Evolutionary conservation across 1,140 invertebrate genomes (phyloP).

Genomic region (Eupristina koningsbergeri): DNA sequence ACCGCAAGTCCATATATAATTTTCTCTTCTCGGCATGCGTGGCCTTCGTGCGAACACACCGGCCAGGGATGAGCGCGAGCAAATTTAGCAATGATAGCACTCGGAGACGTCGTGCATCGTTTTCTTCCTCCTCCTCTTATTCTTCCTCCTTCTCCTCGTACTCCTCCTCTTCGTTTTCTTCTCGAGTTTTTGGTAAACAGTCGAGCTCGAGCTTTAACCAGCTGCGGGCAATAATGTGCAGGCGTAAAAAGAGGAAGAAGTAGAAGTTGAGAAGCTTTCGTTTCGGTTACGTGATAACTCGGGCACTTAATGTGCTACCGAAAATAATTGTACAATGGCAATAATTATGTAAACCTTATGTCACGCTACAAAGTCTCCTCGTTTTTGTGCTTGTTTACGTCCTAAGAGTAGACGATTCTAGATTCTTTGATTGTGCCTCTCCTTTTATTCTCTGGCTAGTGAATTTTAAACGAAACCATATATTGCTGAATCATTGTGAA

Average conservation of each 20-base stretch:
- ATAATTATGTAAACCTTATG: not conserved
- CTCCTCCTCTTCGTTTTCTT: not conserved
- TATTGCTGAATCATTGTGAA: not conserved
- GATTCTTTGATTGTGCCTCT: not conserved
- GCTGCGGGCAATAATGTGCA: too few relatives aligned
- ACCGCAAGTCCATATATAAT: slow-evolving; percentile 27
- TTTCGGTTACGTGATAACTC: not conserved
- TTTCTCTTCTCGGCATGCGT: not conserved
- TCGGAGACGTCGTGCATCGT: too few relatives aligned
- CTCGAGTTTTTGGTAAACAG: too few relatives aligned
- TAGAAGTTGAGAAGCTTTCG: too few relatives aligned
- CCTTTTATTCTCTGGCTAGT: not conserved
- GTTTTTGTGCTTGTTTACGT: not conserved
- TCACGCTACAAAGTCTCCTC: not conserved
- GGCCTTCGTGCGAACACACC: not conserved
- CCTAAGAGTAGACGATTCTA: not conserved
- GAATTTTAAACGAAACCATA: not conserved
- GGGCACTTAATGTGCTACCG: not conserved
- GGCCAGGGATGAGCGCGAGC: not conserved
- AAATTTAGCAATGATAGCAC: slow-evolving; percentile 47
- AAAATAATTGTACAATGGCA: slow-evolving; percentile 8
- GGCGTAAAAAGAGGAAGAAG: too few relatives aligned
- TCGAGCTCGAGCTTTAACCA: too few relatives aligned
- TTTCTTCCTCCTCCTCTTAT: too few relatives aligned
- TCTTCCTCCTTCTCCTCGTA: not conserved